These are phyloP conservation scores for Lepidochitona cinerea DNA, from an alignment of 2,888 invertebrate species.

Conservation along the genomic window DNA sequence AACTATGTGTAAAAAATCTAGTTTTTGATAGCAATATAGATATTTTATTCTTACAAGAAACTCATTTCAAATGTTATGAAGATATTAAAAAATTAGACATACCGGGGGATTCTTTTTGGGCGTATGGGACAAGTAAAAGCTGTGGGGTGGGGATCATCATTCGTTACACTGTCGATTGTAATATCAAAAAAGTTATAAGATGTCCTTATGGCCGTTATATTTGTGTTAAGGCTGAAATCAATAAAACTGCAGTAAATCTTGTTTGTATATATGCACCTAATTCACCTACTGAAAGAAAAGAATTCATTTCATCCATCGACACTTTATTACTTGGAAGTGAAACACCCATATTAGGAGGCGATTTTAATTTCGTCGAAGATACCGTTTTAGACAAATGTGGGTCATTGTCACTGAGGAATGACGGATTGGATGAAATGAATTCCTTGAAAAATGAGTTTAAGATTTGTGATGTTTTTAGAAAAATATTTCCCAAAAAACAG, in stretches of 20 bases:
- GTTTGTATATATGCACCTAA: conserved; percentile 1
- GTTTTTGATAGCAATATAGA: no score
- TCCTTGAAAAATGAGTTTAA: conserved; percentile 14
- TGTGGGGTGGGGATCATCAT: background rate
- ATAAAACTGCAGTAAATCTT: background rate
- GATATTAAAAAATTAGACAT: background rate
- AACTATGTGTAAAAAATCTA: no score
- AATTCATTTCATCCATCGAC: background rate
- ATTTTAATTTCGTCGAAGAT: conserved; percentile 25
- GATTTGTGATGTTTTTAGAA: conserved; percentile 18
- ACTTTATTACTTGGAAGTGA: background rate
- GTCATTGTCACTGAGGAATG: no score
- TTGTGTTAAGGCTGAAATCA: background rate
- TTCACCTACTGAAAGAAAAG: background rate
- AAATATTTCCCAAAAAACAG: conserved; percentile 12
- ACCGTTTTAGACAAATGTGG: conserved; percentile 19
- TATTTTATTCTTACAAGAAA: background rate
- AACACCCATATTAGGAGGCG: conserved; percentile 17
- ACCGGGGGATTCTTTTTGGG: background rate
- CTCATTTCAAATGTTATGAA: background rate
- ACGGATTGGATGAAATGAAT: conserved; percentile 11
- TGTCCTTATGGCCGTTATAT: background rate
- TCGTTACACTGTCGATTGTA: background rate
- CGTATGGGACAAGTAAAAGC: background rate
- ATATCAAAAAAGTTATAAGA: background rate